Evolutionary conservation across 1,140 invertebrate species (phyloP), one percentile per base, ranked within the genome.

Genomic region (Macrocentrus cingulum): DNA sequence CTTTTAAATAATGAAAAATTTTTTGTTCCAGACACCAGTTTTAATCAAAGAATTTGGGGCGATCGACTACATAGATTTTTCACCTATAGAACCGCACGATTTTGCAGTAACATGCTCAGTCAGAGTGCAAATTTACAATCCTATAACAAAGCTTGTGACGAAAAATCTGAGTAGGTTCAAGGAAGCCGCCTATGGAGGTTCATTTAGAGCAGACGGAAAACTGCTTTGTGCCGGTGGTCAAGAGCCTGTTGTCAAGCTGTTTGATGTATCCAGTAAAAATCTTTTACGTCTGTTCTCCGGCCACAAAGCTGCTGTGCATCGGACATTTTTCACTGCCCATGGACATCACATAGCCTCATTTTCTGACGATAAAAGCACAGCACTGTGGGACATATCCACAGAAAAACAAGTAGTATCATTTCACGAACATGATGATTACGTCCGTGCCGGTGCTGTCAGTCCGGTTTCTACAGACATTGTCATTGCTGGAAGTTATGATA

Each of bases 401-500:
- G 92, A 96, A 76, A 85, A 87, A 63, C 80, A 84, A 82, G 65
- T 87, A 69, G 64, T 81, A 25, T 84, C 77, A 15, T 94, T 89
- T 71, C 83, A 85, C 56, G 85, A 84, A 49, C 93, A 96, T 74
- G 83, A 72, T 23, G 93, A 95, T 79, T 95, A 95, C 75, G 83
- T 94, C 5, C 82, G 93, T 69, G 88, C 90, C 39, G 92, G 92
- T 23, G 85, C 87, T 41, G 82, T 87, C n/a, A 91, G 88, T 74
- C 87, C 88, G 6, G 81, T 88, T 29, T 87, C 89, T 4, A 82
- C 87, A 32, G 85, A 92, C 69, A 84, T 93, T 54, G 80, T 94
- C 50, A 67, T 94, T 42, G 93, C 91, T 2, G 97, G 95, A 36
- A 89, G 92, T n/a, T 98, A 98, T 79, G 97, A 99, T 79, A 89